Conservation (phyloP, 2,888 invertebrate genomes). For the Eutolmus rufibarbis region DNA sequence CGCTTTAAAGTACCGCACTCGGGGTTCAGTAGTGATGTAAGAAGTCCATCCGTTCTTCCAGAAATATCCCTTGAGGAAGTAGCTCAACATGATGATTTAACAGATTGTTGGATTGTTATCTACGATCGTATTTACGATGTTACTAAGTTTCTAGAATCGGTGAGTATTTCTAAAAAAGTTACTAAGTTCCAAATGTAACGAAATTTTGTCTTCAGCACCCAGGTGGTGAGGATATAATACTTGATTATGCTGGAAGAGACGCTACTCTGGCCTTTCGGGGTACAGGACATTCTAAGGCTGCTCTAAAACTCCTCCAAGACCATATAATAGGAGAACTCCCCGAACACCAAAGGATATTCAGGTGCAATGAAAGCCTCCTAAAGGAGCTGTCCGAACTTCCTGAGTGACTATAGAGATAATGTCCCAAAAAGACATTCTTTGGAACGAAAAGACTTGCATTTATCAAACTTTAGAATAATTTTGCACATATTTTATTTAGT, state of each 20-base stretch:
- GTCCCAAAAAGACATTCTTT: neutral
- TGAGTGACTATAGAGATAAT: conserved; percentile 50
- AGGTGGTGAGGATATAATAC: conserved; percentile 80
- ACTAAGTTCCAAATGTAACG: conserved; percentile 46
- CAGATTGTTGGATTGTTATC: conserved; percentile 87
- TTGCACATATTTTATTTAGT: neutral
- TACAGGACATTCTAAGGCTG: conserved; percentile 76
- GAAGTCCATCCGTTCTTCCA: conserved; percentile 48
- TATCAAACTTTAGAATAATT: neutral
- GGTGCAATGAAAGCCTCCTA: conserved; percentile 56
- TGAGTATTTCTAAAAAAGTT: conserved; percentile 53
- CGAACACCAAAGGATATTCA: conserved; percentile 74
- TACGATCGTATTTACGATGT: conserved; percentile 87
- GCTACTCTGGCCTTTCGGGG: conserved; percentile 83
- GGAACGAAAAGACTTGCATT: neutral
- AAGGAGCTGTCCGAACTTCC: conserved; percentile 58
- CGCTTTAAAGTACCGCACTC: conserved; percentile 32
- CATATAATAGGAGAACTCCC: conserved; percentile 81
- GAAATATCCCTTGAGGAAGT: conserved; percentile 77
- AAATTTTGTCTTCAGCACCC: conserved; percentile 70
- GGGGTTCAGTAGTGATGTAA: conserved; percentile 23
- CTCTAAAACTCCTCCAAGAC: conserved; percentile 71
- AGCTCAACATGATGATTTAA: conserved; percentile 73
- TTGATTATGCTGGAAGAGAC: conserved; percentile 86
- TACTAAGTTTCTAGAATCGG: conserved; percentile 76